These are phyloP conservation scores for Albula glossodonta DNA, from an alignment of 2,113 vertebrate species.

Conservation along the genomic window DNA sequence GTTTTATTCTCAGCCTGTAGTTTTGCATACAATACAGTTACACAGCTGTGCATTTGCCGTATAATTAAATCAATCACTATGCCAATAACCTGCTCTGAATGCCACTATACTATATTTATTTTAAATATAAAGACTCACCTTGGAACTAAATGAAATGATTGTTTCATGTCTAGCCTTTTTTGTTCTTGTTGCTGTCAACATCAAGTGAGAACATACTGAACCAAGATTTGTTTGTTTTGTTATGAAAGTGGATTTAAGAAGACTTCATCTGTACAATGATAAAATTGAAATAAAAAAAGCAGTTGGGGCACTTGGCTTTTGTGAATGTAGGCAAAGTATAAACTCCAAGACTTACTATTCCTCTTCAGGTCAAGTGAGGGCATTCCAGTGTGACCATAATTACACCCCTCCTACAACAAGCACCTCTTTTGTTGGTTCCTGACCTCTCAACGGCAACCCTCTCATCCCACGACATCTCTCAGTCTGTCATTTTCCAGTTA, in stretches of 20 bases:
- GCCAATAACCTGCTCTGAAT: no score
- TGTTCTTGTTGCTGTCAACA: not conserved
- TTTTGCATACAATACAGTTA: no score
- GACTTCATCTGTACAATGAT: not conserved
- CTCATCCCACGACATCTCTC: not conserved
- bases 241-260: not conserved
- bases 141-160: no score
- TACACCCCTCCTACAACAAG: not conserved
- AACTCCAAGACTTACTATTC: not conserved
- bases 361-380: not conserved
- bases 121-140: no score
- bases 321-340: not conserved
- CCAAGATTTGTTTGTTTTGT: not conserved
- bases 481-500: not conserved
- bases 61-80: no score
- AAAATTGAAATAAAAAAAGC: not conserved
- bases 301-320: not conserved
- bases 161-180: no score
- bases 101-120: no score
- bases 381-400: not conserved
- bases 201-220: not conserved
- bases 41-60: no score
- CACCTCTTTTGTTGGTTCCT: constrained; percentile 5
- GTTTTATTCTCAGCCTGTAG: not conserved
- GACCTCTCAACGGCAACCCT: constrained; percentile 23